These are phyloP conservation scores for Syngnathus floridae DNA, from an alignment of 2,113 vertebrate genomes.

Conservation along the genomic window DNA sequence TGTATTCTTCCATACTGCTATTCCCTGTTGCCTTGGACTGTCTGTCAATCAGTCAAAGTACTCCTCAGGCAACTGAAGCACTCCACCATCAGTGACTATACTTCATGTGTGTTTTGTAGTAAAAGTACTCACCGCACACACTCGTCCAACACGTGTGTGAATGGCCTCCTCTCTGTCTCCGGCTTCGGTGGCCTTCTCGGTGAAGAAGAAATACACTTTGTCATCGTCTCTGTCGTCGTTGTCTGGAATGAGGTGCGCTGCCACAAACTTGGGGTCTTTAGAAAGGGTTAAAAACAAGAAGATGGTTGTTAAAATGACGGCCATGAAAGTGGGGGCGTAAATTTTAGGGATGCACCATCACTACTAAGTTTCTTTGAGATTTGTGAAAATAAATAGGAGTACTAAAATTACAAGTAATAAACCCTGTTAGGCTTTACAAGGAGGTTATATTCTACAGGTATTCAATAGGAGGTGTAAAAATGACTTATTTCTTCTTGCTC, in stretches of 20 bases:
- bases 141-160: slow-evolving; percentile 80
- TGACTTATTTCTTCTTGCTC: no score
- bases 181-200: slow-evolving; percentile 77
- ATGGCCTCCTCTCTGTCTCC: slow-evolving; percentile 75
- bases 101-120: neutral
- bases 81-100: no score
- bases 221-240: slow-evolving; percentile 82
- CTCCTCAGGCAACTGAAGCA: no score
- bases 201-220: slow-evolving; percentile 97
- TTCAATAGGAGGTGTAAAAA: no score
- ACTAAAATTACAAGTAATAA: neutral
- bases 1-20: no score
- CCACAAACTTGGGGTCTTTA: slow-evolving; percentile 85
- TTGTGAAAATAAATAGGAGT: no score
- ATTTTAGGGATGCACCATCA: no score
- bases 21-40: no score
- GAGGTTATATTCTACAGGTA: no score
- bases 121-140: slow-evolving; percentile 81
- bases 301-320: neutral
- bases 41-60: no score
- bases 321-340: no score
- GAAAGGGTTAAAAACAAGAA: slow-evolving; percentile 1
- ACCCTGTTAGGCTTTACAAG: neutral
- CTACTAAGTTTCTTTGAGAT: no score
- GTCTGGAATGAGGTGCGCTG: slow-evolving; percentile 83